These are phyloP conservation scores for Meganola albula DNA, from an alignment of 2,888 invertebrate species.

Conservation along the genomic window DNA sequence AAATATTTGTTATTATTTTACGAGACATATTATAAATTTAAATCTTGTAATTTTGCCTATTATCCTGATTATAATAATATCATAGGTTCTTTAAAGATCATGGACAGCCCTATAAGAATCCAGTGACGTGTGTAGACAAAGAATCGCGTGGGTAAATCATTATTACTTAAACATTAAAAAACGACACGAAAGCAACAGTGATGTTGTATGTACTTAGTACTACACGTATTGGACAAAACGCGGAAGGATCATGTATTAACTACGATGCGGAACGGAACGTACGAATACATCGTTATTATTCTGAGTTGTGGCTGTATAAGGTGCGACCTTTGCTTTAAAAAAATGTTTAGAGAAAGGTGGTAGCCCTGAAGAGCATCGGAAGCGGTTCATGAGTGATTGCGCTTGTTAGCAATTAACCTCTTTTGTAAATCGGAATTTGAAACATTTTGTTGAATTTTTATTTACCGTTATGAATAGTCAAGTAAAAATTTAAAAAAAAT, in stretches of 20 bases:
- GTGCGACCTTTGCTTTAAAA: constrained; percentile 20
- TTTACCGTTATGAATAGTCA: no score
- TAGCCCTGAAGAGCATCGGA: constrained; percentile 11
- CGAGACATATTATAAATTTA: no score
- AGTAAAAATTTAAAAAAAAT: no score
- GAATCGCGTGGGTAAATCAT: constrained; percentile 54
- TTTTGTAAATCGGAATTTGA: no score
- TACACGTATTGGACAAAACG: constrained; percentile 37
- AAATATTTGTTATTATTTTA: no score
- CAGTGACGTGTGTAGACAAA: constrained; percentile 36
- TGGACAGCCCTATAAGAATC: constrained; percentile 19
- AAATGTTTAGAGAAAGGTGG: constrained; percentile 15
- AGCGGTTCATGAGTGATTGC: constrained; percentile 3
- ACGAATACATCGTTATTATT: constrained; percentile 39
- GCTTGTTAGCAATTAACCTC: constrained; percentile 3
- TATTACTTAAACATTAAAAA: constrained; percentile 49
- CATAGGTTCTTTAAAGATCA: no score
- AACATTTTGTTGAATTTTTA: no score
- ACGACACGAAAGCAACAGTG: constrained; percentile 60
- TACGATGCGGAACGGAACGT: constrained; percentile 39
- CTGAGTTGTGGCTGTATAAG: constrained; percentile 18
- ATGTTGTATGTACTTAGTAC: constrained; percentile 35
- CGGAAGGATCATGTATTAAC: constrained; percentile 42
- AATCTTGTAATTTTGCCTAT: no score
- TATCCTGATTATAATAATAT: no score